Evolutionary conservation across 2,797 vertebrate species (phyloP).

Genomic region (Enteromius paludinosus): DNA sequence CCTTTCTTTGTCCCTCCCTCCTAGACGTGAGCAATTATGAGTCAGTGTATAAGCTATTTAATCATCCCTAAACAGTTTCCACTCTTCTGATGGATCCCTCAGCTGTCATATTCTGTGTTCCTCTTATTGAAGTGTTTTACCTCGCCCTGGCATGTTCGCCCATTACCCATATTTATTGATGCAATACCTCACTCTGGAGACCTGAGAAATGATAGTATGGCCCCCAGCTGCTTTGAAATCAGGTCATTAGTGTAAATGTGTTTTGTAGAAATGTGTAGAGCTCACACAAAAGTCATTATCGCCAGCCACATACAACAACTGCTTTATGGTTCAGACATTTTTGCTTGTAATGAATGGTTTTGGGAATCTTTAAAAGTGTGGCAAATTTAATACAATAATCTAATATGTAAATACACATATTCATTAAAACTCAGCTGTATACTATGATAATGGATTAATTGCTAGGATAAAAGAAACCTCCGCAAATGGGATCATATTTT

Average conservation of each 20-base stretch:
- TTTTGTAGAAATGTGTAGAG: conserved; percentile 61
- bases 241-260: conserved; percentile 68
- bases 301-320: background rate
- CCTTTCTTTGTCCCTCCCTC: conserved; percentile 49
- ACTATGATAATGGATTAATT: background rate
- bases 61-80: conserved; percentile 44
- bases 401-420: conserved; percentile 21
- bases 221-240: conserved; percentile 60
- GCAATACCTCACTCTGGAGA: conserved; percentile 66
- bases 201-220: conserved; percentile 58
- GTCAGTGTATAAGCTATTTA: conserved; percentile 45
- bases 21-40: conserved; percentile 24
- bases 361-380: background rate
- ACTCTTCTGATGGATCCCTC: conserved; percentile 42
- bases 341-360: background rate
- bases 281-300: conserved; percentile 49
- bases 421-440: background rate
- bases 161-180: conserved; percentile 70
- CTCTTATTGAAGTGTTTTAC: conserved; percentile 37
- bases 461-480: background rate
- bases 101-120: conserved; percentile 50
- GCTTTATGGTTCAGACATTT: conserved; percentile 13
- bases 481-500: background rate
- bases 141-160: conserved; percentile 40
- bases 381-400: conserved; percentile 3